Conservation (phyloP, 2,113 vertebrate genomes). For the Choloepus hoffmanni region DNA sequence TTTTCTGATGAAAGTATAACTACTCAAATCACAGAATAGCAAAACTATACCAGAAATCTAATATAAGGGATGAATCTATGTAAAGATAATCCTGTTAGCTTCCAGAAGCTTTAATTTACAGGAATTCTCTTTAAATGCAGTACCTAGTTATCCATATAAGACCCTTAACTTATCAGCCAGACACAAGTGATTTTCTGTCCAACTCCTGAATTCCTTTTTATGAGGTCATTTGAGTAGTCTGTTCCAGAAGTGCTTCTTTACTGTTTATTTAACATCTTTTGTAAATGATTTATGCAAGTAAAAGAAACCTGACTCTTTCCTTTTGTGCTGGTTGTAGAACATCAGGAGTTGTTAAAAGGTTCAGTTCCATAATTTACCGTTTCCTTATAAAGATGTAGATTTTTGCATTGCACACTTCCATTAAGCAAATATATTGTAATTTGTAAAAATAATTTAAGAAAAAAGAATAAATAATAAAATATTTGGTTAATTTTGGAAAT, state of each 20-base stretch:
- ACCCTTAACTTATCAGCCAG: neutral
- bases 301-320: conserved; percentile 3
- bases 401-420: conserved; percentile 19
- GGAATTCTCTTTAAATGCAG: conserved; percentile 1
- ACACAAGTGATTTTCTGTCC: neutral
- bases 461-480: conserved; percentile 36
- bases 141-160: neutral
- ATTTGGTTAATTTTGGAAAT: neutral
- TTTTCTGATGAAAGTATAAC: conserved; percentile 25
- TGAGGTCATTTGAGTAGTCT: neutral
- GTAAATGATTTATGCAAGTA: conserved; percentile 28
- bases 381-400: conserved; percentile 34
- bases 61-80: neutral
- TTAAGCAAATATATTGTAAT: neutral
- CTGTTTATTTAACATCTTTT: conserved; percentile 22
- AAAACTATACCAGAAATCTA: conserved; percentile 20
- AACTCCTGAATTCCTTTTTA: neutral
- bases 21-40: conserved; percentile 28
- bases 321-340: neutral
- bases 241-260: neutral
- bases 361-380: conserved; percentile 9
- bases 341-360: neutral
- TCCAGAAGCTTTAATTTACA: neutral
- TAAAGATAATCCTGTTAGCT: neutral
- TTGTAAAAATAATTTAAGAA: conserved; percentile 56